Conservation (phyloP, 2,888 invertebrate genomes). For the Dioctria rufipes region DNA sequence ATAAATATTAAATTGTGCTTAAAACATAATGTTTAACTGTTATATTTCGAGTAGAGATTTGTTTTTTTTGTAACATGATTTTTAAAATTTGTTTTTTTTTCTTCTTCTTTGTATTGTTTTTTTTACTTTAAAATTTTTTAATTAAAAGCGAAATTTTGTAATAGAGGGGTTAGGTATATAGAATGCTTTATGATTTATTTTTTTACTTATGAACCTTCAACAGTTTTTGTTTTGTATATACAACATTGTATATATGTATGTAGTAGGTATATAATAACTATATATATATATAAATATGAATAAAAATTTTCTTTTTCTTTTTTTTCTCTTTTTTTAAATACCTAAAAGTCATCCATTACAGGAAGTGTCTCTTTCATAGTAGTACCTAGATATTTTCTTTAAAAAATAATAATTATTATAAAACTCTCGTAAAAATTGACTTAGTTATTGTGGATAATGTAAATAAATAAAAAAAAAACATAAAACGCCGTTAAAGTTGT, state of each 20-base stretch:
- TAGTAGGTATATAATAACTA: neutral
- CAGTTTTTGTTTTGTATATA: constrained; percentile 20
- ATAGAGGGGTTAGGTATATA: neutral
- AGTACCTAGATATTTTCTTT: neutral
- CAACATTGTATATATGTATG: neutral
- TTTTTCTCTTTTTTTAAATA: constrained; percentile 5
- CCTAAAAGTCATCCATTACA: constrained; percentile 22
- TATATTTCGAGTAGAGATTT: constrained; percentile 13
- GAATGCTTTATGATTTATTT: constrained; percentile 5
- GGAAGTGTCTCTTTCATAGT: neutral
- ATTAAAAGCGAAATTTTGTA: constrained; percentile 12
- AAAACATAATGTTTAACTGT: constrained; percentile 45
- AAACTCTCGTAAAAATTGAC: constrained; percentile 29
- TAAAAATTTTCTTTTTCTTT: constrained; percentile 27
- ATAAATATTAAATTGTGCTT: constrained; percentile 51
- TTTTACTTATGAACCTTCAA: constrained; percentile 36
- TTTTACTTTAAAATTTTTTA: neutral
- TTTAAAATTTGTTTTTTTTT: constrained; percentile 23
- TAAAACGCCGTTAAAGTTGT: neutral
- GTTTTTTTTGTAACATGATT: constrained; percentile 24
- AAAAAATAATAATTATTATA: neutral
- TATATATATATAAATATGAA: constrained; percentile 45
- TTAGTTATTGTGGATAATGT: constrained; percentile 18
- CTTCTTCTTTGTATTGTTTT: constrained; percentile 11
- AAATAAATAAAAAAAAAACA: constrained; percentile 12